phyloP scores from a whole-genome alignment of 2,888 invertebrate species.

The Ganaspis brasiliensis region DNA sequence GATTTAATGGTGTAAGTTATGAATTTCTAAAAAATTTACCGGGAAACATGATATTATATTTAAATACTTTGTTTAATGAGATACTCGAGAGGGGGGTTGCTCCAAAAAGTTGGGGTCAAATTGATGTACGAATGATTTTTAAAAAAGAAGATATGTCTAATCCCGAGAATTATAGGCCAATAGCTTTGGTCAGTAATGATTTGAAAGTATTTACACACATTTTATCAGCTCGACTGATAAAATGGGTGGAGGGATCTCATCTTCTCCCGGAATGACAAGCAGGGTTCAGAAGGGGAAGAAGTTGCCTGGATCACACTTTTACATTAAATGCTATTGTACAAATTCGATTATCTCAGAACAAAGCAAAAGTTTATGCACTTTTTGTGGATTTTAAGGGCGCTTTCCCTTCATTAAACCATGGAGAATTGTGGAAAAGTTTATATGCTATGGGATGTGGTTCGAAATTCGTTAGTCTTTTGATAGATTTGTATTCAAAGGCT shows the following conservation, averaged over 20 bases:
- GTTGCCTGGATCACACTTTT: slow-evolving; percentile 26
- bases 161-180: background rate
- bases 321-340: slow-evolving; percentile 16
- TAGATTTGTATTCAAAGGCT: background rate
- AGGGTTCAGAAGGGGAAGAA: slow-evolving; percentile 6
- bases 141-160: background rate
- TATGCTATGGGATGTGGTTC: background rate
- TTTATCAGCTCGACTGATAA: background rate
- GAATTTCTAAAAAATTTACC: slow-evolving; percentile 6
- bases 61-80: background rate
- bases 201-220: slow-evolving; percentile 11
- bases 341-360: background rate
- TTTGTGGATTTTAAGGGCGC: background rate
- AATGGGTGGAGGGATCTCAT: slow-evolving; percentile 3
- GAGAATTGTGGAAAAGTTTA: background rate
- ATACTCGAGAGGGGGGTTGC: background rate
- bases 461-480: background rate
- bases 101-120: too few relatives aligned
- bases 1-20: background rate
- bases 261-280: slow-evolving; percentile 22
- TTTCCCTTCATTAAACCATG: background rate
- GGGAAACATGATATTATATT: background rate
- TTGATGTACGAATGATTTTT: too few relatives aligned
- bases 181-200: background rate
- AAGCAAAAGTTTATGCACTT: background rate